These are phyloP conservation scores for Plagodis dolabraria DNA, from an alignment of 2,888 invertebrate genomes.

Conservation along the genomic window DNA sequence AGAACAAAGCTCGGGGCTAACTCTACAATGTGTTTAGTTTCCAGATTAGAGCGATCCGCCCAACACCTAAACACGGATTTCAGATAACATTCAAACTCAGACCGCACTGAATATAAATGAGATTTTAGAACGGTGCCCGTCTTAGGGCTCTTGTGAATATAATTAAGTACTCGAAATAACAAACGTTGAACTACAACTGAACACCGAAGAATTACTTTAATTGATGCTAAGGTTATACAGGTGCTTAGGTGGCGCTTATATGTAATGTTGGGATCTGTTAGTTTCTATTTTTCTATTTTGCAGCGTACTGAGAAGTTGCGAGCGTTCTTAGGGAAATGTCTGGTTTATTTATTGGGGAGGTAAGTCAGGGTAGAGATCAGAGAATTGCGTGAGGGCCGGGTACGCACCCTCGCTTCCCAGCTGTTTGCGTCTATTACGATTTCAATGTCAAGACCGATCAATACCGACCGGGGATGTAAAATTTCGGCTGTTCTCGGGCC, in stretches of 20 bases:
- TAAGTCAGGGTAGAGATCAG: conserved; percentile 36
- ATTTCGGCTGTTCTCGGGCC: conserved; percentile 78
- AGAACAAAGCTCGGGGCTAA: conserved; percentile 75
- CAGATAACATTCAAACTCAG: conserved; percentile 83
- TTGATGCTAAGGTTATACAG: conserved; percentile 55
- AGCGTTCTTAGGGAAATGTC: conserved; percentile 34
- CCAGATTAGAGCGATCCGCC: conserved; percentile 80
- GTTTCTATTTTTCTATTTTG: conserved; percentile 30
- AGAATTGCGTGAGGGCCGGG: conserved; percentile 66
- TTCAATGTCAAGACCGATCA: conserved; percentile 85
- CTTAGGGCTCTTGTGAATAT: conserved; percentile 74
- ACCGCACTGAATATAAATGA: conserved; percentile 84
- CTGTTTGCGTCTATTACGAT: conserved; percentile 81
- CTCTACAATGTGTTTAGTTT: conserved; percentile 83
- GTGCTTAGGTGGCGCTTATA: conserved; percentile 27
- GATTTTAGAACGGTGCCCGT: conserved; percentile 77
- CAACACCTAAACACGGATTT: conserved; percentile 85
- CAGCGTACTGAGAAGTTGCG: conserved; percentile 30
- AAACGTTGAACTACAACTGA: conserved; percentile 64
- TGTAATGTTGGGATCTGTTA: conserved; percentile 37
- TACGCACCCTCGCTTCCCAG: conserved; percentile 77
- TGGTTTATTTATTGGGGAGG: conserved; percentile 18
- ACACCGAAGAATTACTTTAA: conserved; percentile 66
- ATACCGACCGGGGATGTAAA: conserved; percentile 80
- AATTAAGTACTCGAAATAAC: conserved; percentile 69